phyloP scores from a whole-genome alignment of 2,797 vertebrate species.

The Intellagama lesueurii region DNA sequence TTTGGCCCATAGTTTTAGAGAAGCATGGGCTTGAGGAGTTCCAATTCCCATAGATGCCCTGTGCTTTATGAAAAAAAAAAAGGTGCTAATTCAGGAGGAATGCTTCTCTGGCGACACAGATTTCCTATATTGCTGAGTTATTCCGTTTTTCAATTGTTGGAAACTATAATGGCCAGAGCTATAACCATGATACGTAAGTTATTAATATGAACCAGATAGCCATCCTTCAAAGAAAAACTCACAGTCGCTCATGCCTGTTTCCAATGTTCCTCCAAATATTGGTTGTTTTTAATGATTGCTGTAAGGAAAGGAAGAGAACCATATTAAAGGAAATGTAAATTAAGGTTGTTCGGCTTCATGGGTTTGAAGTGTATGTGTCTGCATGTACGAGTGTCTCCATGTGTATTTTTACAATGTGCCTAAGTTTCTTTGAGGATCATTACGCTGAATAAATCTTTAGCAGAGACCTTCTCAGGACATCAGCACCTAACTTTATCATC shows the following conservation, averaged over 20 bases:
- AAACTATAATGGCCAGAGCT: conserved; percentile 64
- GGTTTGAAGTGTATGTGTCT: too few relatives aligned
- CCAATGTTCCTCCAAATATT: conserved; percentile 60
- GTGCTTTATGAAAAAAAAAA: background rate
- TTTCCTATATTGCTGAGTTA: conserved; percentile 58
- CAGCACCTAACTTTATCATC: background rate
- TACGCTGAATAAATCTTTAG: too few relatives aligned
- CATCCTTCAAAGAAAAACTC: conserved; percentile 63
- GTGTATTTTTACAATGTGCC: background rate
- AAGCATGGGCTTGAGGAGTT: background rate
- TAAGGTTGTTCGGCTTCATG: conserved; percentile 10
- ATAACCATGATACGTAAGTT: conserved; percentile 32
- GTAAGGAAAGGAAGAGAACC: background rate
- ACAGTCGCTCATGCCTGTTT: conserved; percentile 48
- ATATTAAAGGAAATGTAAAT: conserved; percentile 2
- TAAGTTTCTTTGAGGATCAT: too few relatives aligned
- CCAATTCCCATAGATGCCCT: conserved; percentile 14
- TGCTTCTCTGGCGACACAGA: background rate
- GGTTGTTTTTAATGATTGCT: conserved; percentile 55
- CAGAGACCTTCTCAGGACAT: too few relatives aligned
- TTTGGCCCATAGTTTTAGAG: background rate
- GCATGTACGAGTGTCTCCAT: background rate
- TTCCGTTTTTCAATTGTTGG: conserved; percentile 62
- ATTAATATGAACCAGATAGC: conserved; percentile 71
- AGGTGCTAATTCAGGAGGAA: conserved; percentile 37